Evolutionary conservation across 2,888 invertebrate species (phyloP).

Genomic region (Metallyticus violacea): DNA sequence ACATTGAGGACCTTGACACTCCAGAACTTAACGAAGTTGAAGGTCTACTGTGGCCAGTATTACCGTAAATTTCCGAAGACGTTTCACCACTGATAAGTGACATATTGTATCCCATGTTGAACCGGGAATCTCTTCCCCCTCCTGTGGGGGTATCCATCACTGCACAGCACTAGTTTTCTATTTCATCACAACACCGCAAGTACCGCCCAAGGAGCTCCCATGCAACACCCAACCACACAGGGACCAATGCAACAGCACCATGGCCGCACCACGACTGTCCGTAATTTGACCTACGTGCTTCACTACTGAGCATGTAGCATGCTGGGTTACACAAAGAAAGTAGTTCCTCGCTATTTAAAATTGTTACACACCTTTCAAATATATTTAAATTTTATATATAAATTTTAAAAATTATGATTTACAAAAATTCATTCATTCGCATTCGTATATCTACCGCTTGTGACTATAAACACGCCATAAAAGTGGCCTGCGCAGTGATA

Average conservation of each 20-base stretch:
- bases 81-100: slow-evolving; percentile 77
- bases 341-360: slow-evolving; percentile 32
- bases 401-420: background rate
- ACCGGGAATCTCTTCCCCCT: slow-evolving; percentile 79
- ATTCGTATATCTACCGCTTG: background rate
- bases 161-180: slow-evolving; percentile 45
- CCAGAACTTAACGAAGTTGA: slow-evolving; percentile 47
- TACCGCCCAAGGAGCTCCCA: slow-evolving; percentile 47
- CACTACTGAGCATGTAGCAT: slow-evolving; percentile 46
- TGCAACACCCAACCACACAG: slow-evolving; percentile 38
- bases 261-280: slow-evolving; percentile 39
- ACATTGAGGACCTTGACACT: slow-evolving; percentile 48
- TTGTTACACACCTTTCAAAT: background rate
- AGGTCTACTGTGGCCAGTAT: slow-evolving; percentile 48
- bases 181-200: slow-evolving; percentile 41
- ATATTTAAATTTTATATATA: background rate
- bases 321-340: slow-evolving; percentile 35
- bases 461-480: background rate
- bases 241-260: slow-evolving; percentile 25
- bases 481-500: slow-evolving; percentile 31
- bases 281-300: slow-evolving; percentile 50
- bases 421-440: background rate
- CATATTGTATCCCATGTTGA: slow-evolving; percentile 84
- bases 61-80: slow-evolving; percentile 73
- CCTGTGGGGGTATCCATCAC: slow-evolving; percentile 87